A percentile compares a stretch with the other conserved stretches of the same genome.
These are phyloP conservation scores for Eucriotettix oculatus DNA, from an alignment of 2,888 invertebrate genomes.

Conservation along the genomic window DNA sequence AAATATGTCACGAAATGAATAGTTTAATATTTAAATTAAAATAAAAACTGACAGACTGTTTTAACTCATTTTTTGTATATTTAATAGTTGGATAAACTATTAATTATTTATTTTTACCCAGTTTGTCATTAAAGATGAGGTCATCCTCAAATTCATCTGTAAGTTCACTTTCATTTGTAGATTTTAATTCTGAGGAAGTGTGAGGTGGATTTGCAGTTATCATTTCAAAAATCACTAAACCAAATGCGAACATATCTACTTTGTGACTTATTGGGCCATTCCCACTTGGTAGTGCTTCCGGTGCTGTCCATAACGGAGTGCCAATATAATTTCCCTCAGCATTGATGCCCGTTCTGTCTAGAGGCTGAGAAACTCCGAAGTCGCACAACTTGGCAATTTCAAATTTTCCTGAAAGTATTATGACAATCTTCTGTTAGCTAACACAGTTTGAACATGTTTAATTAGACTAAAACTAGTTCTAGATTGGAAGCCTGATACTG, in stretches of 20 bases:
- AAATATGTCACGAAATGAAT: no score
- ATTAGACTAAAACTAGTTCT: no score
- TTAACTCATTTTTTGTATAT: no score
- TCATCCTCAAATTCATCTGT: no score
- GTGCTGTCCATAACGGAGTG: slow-evolving; percentile 63
- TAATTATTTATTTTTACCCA: no score
- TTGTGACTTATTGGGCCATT: slow-evolving; percentile 31
- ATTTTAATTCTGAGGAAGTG: slow-evolving; percentile 20
- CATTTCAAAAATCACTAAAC: slow-evolving; percentile 68
- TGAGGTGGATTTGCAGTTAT: slow-evolving; percentile 55
- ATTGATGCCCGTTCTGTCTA: slow-evolving; percentile 29
- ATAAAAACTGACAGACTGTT: no score
- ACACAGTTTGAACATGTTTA: no score
- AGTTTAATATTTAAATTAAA: no score
- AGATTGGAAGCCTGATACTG: no score
- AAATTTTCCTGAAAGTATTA: slow-evolving; percentile 37
- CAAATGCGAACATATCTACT: slow-evolving; percentile 67
- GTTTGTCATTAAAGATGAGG: no score
- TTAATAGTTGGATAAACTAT: no score
- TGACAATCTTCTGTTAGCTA: neutral
- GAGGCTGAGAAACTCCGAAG: slow-evolving; percentile 58
- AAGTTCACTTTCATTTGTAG: neutral
- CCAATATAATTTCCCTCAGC: slow-evolving; percentile 30
- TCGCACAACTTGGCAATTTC: slow-evolving; percentile 63
- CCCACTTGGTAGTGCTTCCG: slow-evolving; percentile 46